Evolutionary conservation across 2,797 vertebrate genomes (phyloP).

Genomic region (Sebastes itinus): DNA sequence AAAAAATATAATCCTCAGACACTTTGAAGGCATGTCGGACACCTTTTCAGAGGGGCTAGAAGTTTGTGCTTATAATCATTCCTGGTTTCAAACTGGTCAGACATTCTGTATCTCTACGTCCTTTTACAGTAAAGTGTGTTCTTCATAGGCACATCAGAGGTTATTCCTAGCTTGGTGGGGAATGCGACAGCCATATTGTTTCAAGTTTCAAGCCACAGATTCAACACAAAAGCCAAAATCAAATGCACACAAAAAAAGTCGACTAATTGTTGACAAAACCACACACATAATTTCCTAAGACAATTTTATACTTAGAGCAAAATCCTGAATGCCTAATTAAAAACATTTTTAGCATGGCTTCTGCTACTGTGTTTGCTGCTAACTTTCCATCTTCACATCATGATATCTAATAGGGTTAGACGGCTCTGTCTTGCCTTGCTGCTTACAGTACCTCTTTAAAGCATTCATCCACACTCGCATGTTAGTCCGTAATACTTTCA

Average conservation of each 20-base stretch:
- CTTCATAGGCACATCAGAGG: constrained; percentile 45
- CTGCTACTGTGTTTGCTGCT: constrained; percentile 92
- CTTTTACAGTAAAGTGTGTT: constrained; percentile 40
- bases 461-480: constrained; percentile 68
- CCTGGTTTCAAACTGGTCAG: constrained; percentile 51
- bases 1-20: constrained; percentile 39
- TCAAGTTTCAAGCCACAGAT: constrained; percentile 47
- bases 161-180: constrained; percentile 48
- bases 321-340: constrained; percentile 42
- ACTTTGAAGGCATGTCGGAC: constrained; percentile 47
- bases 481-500: constrained; percentile 42
- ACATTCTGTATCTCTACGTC: constrained; percentile 47
- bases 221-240: constrained; percentile 37
- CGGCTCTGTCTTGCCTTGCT: constrained; percentile 89
- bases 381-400: constrained; percentile 80
- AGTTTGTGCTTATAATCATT: constrained; percentile 32
- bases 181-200: constrained; percentile 60
- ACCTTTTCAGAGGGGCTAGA: constrained; percentile 27
- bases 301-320: constrained; percentile 32
- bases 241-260: constrained; percentile 21
- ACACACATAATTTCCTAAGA: constrained; percentile 19
- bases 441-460: constrained; percentile 78
- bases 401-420: constrained; percentile 79
- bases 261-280: neutral
- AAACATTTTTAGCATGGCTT: constrained; percentile 84